Evolutionary conservation across 2,888 invertebrate species (phyloP), one percentile per base, ranked within the genome.

Genomic region (Yponomeuta plumbellus): DNA sequence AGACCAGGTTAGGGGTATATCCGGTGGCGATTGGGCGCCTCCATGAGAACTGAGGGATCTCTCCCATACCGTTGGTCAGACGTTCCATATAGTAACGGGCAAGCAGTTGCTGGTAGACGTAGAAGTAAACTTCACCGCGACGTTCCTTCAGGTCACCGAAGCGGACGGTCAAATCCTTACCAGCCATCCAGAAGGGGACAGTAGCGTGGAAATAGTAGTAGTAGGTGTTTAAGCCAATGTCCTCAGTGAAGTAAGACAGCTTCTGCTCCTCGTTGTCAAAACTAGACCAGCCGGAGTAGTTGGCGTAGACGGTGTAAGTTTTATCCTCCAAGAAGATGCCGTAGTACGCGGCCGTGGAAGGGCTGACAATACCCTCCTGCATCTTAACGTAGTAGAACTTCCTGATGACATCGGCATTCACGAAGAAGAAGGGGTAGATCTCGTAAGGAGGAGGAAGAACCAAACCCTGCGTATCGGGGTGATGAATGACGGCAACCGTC

Each of bases 61-160:
- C 92, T 17, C 93, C 93, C 69, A 94, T 75, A 22, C 92, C 93
- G 71, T 94, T 93, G 44, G 94, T 91, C 67, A 94, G 83, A 81
- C 95, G 93, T 76, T 95, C 95, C 76, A 95, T 80, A 75, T 93
- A 93, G 88, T 94, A 95, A 75, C 95, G 94, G 68, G 94, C 93
- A 73, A 94, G 76, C 17, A 95, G 75, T 79, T 95, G 94, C 75
- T 94, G 93, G 77, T 94, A 93, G 77, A 92, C 88, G 86, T 91
- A 93, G 79, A 93, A 93, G 88, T 93, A 95, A 56, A 92, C 79
- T 81, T 94, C 94, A 68, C 95, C 95, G 69, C 94, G 93, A 75
- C 92, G 91, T 70, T 93, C 91, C 74, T 92, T 93, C 75, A 79
- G 70, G 58, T 84, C 66, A 52, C 44, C 13, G 22, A 21, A 21